Evolutionary conservation across 2,113 vertebrate species (phyloP), one percentile per base, ranked within the genome.

Genomic region (Xenopus laevis): DNA sequence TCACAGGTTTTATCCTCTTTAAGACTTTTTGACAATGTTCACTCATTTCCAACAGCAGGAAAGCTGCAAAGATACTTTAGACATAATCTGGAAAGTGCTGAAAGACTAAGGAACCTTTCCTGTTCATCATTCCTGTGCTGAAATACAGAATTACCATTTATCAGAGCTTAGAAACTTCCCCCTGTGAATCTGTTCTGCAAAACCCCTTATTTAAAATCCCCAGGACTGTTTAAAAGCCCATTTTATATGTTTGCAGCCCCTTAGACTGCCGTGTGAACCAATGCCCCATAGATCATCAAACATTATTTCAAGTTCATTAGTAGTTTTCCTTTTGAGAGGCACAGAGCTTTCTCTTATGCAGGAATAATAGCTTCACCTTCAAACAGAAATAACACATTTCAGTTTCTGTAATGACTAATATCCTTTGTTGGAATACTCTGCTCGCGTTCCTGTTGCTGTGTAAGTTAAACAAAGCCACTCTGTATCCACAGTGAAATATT

Each of bases 371-470:
- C 47, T 46, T 21, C 59, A 76, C 74, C 74, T 52, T 82, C 21
- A 72, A 44, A 72, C 20, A 71, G 71, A 69, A 79, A 79, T 27
- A 75, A 27, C 30, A 72, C 63, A 66, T 74, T 45, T 67, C 16
- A 16, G 23, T 46, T 77, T 20, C 60, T 77, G 64, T 68, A 79
- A 72, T 71, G 66, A 73, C 70, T 69, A 79, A 59, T 71, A 81
- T 65, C 13, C 21, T 63, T 72, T 65, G 46, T 74, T 70, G 44
- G 61, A 68, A 64, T 74, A 65, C 71, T 78, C 68, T 59, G 72
- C 74, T 61, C 50, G 57, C 44, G 23, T 66, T 69, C 52, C 10
- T 23, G 76, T 23, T 13, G 15, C 64, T 79, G 23, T 18, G 30
- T 58, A 77, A 73, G 64, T 72, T 78, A 30, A 63, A 17, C 30